Evolutionary conservation across 2,113 vertebrate species (phyloP).

Genomic region (mouse (Mus musculus)): DNA sequence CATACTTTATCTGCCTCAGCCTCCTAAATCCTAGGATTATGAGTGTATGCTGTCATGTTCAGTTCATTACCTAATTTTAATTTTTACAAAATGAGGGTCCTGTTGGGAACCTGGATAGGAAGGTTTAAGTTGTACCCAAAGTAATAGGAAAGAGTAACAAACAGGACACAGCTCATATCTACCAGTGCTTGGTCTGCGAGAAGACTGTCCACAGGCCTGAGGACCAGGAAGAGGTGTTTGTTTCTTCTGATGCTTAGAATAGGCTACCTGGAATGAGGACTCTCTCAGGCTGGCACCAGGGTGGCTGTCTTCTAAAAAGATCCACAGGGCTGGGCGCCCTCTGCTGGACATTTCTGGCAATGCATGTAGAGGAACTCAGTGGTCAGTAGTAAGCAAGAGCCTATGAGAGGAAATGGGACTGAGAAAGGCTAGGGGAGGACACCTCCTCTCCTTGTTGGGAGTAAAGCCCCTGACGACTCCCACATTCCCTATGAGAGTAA

Average conservation of each 20-base stretch:
- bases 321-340: background rate
- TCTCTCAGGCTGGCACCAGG: rapidly evolving
- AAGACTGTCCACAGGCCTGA: no score
- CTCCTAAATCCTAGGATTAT: background rate
- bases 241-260: background rate
- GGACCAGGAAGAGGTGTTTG: background rate
- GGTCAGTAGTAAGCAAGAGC: background rate
- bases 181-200: rapidly evolving
- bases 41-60: background rate
- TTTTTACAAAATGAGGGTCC: background rate
- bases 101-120: background rate
- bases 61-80: background rate
- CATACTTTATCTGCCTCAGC: background rate
- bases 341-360: conserved; percentile 18
- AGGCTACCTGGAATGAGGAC: no score
- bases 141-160: background rate
- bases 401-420: background rate
- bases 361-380: rapidly evolving
- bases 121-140: background rate
- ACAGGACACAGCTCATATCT: background rate
- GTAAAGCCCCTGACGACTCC: background rate
- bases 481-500: background rate
- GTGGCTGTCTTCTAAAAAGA: rapidly evolving
- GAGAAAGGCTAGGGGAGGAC: background rate
- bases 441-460: background rate